phyloP scores from a whole-genome alignment of 1,140 invertebrate species.

The Ectropis grisescens region DNA sequence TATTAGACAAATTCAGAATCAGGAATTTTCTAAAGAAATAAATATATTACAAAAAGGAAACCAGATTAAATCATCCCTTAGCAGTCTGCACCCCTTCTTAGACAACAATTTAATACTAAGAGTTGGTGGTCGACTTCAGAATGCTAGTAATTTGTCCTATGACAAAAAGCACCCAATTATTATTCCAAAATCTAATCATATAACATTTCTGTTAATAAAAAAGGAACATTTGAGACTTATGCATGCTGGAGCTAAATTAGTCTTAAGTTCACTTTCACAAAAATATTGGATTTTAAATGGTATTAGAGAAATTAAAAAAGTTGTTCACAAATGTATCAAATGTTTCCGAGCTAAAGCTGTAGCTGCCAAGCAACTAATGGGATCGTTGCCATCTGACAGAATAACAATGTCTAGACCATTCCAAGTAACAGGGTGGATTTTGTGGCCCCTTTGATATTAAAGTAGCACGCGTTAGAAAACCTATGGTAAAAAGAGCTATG shows the following conservation, averaged over 20 bases:
- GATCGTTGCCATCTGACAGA: conserved; percentile 23
- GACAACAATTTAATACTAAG: conserved; percentile 19
- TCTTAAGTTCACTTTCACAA: conserved; percentile 12
- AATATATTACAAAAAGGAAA: conserved; percentile 1
- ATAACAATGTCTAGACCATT: conserved; percentile 20
- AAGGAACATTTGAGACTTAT: conserved; percentile 17
- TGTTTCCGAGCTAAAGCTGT: conserved; percentile 14
- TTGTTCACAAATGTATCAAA: conserved; percentile 13
- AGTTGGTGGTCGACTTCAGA: conserved; percentile 28
- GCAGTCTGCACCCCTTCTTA: conserved; percentile 15
- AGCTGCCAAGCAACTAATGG: conserved; percentile 22
- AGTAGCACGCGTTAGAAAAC: conserved; percentile 16
- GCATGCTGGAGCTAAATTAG: conserved; percentile 18
- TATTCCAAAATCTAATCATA: conserved; percentile 11
- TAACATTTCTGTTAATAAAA: conserved; percentile 21
- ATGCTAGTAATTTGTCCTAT: conserved; percentile 11
- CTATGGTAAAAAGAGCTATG: not conserved
- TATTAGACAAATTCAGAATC: conserved; percentile 8
- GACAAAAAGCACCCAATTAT: conserved; percentile 24
- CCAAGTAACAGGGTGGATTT: conserved; percentile 27
- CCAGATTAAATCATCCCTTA: conserved; percentile 4
- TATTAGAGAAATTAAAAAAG: conserved; percentile 6
- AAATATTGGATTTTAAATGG: conserved; percentile 26
- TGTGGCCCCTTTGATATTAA: conserved; percentile 22
- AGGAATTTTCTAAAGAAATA: conserved; percentile 6